Evolutionary conservation across 2,888 invertebrate genomes (phyloP).

Genomic region (Agrotis exclamationis): DNA sequence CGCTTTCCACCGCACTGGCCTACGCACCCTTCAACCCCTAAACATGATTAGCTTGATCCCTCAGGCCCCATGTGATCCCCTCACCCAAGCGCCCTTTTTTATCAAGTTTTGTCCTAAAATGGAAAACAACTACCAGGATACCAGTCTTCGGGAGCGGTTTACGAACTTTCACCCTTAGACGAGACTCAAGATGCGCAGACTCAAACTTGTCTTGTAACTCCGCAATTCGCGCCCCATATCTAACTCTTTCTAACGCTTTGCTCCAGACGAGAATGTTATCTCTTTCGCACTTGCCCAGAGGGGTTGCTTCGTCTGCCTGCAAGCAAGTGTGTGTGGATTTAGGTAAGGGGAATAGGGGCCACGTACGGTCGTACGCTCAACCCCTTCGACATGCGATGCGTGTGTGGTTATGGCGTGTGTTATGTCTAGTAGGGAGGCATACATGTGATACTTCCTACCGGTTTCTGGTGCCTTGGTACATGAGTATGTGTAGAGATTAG

Average conservation of each 20-base stretch:
- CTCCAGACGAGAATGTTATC: conserved; percentile 66
- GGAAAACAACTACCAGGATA: conserved; percentile 90
- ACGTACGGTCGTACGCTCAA: conserved; percentile 79
- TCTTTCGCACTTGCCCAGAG: conserved; percentile 80
- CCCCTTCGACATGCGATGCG: conserved; percentile 86
- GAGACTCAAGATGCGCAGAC: conserved; percentile 87
- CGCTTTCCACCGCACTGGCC: conserved; percentile 36
- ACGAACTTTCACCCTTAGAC: conserved; percentile 84
- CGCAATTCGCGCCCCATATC: conserved; percentile 76
- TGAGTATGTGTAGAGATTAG: conserved; percentile 91
- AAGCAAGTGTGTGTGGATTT: conserved; percentile 76
- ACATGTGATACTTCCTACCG: conserved; percentile 82
- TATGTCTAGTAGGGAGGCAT: conserved; percentile 83
- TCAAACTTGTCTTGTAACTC: conserved; percentile 82
- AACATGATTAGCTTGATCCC: conserved; percentile 74
- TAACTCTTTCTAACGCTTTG: conserved; percentile 84
- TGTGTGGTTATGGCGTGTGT: conserved; percentile 86
- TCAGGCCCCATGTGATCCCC: conserved; percentile 62
- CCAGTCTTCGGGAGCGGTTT: conserved; percentile 78
- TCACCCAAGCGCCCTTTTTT: conserved; percentile 87
- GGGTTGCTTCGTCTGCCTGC: conserved; percentile 74
- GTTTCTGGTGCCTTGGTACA: conserved; percentile 85
- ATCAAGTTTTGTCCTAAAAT: conserved; percentile 91
- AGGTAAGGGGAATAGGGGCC: conserved; percentile 82
- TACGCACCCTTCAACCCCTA: conserved; percentile 81